Percentiles rank a stretch among this genome's conserved stretches.
Conservation (phyloP, 2,113 vertebrate species). For the Isurus oxyrinchus region DNA sequence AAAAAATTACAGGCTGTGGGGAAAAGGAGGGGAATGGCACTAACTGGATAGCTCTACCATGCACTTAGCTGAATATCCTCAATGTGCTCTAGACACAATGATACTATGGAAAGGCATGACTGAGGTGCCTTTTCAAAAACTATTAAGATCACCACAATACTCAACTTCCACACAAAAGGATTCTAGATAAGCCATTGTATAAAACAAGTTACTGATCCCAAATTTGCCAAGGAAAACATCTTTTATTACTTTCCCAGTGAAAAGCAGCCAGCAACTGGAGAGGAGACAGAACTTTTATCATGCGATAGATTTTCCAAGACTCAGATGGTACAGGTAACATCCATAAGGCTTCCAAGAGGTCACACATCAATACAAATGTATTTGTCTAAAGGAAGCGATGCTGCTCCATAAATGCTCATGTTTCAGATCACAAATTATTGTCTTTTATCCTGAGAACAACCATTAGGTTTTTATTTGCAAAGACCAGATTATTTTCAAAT, state of each 20-base stretch:
- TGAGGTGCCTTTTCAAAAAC: neutral
- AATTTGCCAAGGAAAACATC: neutral
- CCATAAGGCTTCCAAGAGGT: no score
- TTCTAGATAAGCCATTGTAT: neutral
- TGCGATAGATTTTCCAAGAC: neutral
- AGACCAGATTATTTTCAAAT: no score
- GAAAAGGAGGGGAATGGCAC: no score
- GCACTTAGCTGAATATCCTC: no score
- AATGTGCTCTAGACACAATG: no score
- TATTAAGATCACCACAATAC: neutral
- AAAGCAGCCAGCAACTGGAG: neutral
- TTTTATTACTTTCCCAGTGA: neutral
- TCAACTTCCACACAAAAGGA: neutral
- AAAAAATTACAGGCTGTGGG: no score
- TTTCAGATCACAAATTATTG: no score
- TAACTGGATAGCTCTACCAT: no score
- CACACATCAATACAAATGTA: neutral
- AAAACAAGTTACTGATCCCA: neutral
- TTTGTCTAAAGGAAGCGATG: neutral
- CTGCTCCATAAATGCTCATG: neutral
- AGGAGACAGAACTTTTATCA: neutral
- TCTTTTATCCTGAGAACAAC: no score
- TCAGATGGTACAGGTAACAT: neutral
- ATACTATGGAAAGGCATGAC: no score
- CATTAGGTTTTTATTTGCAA: no score